Percentiles rank a stretch among this genome's conserved stretches.
phyloP scores from a whole-genome alignment of 2,797 vertebrate genomes.

The Eremophila alpestris region DNA sequence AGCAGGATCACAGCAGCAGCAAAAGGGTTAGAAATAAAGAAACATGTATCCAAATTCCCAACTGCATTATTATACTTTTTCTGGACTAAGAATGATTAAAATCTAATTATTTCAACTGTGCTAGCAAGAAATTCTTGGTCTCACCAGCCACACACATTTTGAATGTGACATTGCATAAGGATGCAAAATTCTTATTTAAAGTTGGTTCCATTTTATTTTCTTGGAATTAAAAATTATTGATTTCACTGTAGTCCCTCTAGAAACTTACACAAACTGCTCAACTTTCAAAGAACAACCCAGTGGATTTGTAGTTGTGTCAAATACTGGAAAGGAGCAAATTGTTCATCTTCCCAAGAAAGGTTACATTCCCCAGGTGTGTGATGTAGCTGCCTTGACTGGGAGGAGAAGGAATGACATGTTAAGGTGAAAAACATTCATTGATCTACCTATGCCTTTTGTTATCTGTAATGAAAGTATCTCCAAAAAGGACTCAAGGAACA shows the following conservation, averaged over 20 bases:
- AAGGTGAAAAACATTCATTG: background rate
- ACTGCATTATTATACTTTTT: background rate
- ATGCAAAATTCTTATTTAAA: background rate
- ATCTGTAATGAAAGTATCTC: background rate
- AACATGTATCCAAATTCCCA: background rate
- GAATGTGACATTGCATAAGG: background rate
- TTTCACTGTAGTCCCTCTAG: background rate
- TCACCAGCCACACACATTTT: background rate
- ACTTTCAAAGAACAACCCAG: background rate
- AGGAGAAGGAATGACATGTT: background rate
- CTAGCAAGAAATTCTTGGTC: background rate
- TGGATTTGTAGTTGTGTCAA: background rate
- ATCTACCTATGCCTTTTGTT: background rate
- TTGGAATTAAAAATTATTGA: background rate
- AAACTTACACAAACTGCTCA: background rate
- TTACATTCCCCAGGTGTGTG: fast-evolving
- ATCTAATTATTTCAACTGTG: background rate
- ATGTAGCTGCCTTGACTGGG: background rate
- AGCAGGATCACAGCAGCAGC: background rate
- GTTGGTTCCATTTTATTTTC: too few species aligned
- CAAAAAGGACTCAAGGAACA: background rate
- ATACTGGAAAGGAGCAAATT: background rate
- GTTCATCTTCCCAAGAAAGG: background rate
- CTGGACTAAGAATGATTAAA: background rate
- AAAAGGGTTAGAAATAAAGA: background rate